Evolutionary conservation across 2,888 invertebrate genomes (phyloP), one percentile per base, ranked within the genome.

Genomic region (Mactromeris polynyma): DNA sequence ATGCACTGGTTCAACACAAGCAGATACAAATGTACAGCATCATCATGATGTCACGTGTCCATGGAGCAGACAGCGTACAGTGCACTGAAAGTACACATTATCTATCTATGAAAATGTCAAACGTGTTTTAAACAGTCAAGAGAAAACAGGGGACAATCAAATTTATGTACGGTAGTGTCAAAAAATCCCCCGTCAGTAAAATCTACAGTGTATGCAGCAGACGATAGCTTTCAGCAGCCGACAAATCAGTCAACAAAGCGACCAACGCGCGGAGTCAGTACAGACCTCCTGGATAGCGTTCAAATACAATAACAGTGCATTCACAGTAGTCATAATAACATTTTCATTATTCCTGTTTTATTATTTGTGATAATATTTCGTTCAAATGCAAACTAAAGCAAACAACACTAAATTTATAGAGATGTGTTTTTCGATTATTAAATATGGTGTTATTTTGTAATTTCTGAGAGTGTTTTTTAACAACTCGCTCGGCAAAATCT

Each of bases 261-360:
- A 81, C 86, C 86, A 86, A 86, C 86, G 86, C 81, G n/a, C 11
- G 81, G 9, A 31, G 81, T 81, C 81, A 73, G 73, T 36, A 36
- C 38, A 81, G 58, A 73, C 86, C 86, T 77, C 86, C 86, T 46
- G 42, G 42, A 19, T 17, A 33, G 83, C 3, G 73, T 73, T 1
- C 73, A 17, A 33, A 33, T 19, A 69, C n/a, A n/a, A 19, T n/a
- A 58, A 58, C n/a, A n/a, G 46, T 46, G 19, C 58, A 58, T n/a
- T 58, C 7, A 58, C 9, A 58, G 58, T 58, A 58, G 58, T 58
- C 26, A 21, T 6, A 58, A 58, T 58, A 58, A 11, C 26, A 26
- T 11, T n/a, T n/a, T n/a, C n/a, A n/a, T n/a, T n/a, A n/a, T n/a
- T n/a, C n/a, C n/a, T n/a, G n/a, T n/a, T n/a, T n/a, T n/a, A n/a